Base-by-base conservation (phyloP, 2,797 vertebrate genomes). In the Lophius americanus region DNA sequence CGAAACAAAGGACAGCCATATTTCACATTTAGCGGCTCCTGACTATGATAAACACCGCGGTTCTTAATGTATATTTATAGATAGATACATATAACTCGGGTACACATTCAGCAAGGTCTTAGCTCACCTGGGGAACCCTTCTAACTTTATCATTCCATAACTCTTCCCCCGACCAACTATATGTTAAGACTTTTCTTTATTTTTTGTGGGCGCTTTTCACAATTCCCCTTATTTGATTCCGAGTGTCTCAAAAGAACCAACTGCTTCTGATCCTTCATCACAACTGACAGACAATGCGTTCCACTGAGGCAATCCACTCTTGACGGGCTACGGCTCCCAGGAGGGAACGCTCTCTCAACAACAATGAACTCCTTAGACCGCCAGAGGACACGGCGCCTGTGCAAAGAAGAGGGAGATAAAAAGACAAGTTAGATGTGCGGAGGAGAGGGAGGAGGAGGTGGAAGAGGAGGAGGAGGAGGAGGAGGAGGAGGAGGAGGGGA, bases 341-440 rank as follows among this genome's bases (percentile, higher is more conserved):
- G 85, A 84, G 82, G 62, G 70, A 80, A 70, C 71, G 66, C 67
- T 72, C 72, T 81, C 82, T 73, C 69, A 82, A 83, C 86, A 85
- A 89, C 88, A 90, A 87, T 84, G 79, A 89, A 82, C 86, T 88
- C 82, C 89, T 90, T 87, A 86, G 84, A 85, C 83, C 79, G 85
- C 88, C 86, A 89, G 88, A 89, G 81, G 79, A 89, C 82, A 85
- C 73, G 65, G 73, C 58, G 79, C 76, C 78, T 81, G 83, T 70
- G 74, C 78, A 84, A 75, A 83, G 85, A 84, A 86, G 71, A 70
- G 71, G 68, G 71, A 80, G 76, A 87, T 89, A 83, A 84, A 82
- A 79, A 76, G 75, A 75, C 68, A 72, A 75, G 79, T 81, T 75
- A 61, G 73, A 84, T 63, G 79, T 68, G 41, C 61, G 59, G 59